Conservation (phyloP, 2,113 vertebrate genomes). For the Hemibagrus wyckioides region DNA sequence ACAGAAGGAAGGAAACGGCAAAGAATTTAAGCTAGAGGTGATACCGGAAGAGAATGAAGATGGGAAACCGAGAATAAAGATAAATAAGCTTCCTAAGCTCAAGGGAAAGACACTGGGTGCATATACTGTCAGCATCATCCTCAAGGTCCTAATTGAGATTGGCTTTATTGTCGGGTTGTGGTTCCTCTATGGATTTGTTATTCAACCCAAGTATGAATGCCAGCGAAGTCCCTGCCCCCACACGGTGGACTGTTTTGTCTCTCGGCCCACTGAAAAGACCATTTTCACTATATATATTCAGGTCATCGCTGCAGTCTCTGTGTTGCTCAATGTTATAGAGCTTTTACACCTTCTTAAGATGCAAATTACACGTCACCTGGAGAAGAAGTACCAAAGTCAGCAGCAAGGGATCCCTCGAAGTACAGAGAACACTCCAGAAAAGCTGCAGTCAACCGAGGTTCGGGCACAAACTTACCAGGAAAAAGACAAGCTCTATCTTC, state of each 20-base stretch:
- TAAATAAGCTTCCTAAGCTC: slow-evolving; percentile 54
- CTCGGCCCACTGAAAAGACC: slow-evolving; percentile 93
- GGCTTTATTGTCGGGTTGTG: slow-evolving; percentile 89
- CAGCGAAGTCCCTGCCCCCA: slow-evolving; percentile 82
- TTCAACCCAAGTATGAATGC: slow-evolving; percentile 82
- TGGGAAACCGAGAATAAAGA: not conserved
- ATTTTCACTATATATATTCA: slow-evolving; percentile 96
- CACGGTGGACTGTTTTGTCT: slow-evolving; percentile 91
- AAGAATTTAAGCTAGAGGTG: slow-evolving; percentile 62
- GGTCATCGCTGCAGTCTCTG: slow-evolving; percentile 82
- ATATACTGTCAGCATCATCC: slow-evolving; percentile 81
- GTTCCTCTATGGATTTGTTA: slow-evolving; percentile 87
- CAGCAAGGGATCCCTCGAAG: not conserved
- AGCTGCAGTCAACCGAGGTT: not conserved
- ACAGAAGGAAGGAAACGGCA: not conserved
- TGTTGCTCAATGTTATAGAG: slow-evolving; percentile 87
- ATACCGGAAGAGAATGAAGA: slow-evolving; percentile 48
- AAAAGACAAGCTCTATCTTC: slow-evolving; percentile 36
- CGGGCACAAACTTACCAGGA: slow-evolving; percentile 39
- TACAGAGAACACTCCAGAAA: not conserved
- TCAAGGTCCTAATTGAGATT: slow-evolving; percentile 84
- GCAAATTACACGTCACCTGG: slow-evolving; percentile 58
- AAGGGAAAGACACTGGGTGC: slow-evolving; percentile 84
- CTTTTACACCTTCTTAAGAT: slow-evolving; percentile 81
- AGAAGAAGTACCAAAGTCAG: slow-evolving; percentile 58